Evolutionary conservation across 2,797 vertebrate species (phyloP).

Genomic region (Pseudochromis fuscus): DNA sequence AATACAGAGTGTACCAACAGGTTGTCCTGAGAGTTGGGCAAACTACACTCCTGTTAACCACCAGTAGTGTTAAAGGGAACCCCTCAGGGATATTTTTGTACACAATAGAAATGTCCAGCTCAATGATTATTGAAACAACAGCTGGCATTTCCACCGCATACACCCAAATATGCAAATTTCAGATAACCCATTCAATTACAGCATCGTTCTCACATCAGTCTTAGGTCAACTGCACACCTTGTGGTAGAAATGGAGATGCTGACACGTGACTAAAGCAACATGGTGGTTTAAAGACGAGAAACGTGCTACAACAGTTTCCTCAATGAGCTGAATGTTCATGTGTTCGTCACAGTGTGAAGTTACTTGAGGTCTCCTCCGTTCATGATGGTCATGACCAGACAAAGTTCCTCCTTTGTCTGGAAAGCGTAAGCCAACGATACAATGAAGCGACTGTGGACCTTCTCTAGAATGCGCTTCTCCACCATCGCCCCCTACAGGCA

Average conservation of each 20-base stretch:
- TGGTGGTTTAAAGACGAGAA: background rate
- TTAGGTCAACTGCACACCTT: background rate
- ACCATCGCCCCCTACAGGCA: slow-evolving; percentile 87
- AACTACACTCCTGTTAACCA: background rate
- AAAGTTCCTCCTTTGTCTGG: slow-evolving; percentile 90
- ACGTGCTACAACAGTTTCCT: background rate
- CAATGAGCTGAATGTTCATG: slow-evolving; percentile 3
- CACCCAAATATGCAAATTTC: background rate
- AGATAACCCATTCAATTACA: too few relatives aligned
- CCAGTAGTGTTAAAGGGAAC: slow-evolving; percentile 16
- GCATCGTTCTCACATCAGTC: too few relatives aligned
- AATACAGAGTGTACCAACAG: background rate
- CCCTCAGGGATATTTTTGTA: background rate
- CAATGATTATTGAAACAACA: background rate
- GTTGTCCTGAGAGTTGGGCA: background rate
- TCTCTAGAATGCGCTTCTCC: slow-evolving; percentile 92
- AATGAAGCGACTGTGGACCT: slow-evolving; percentile 90
- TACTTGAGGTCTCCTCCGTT: slow-evolving; percentile 96
- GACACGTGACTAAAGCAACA: background rate
- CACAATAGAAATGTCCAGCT: background rate
- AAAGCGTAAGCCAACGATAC: slow-evolving; percentile 91
- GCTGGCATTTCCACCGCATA: background rate
- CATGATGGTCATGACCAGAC: slow-evolving; percentile 95
- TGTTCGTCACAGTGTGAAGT: slow-evolving; percentile 66
- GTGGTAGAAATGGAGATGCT: background rate